Evolutionary conservation across 2,113 vertebrate species (phyloP).

Genomic region (Axis porcinus): DNA sequence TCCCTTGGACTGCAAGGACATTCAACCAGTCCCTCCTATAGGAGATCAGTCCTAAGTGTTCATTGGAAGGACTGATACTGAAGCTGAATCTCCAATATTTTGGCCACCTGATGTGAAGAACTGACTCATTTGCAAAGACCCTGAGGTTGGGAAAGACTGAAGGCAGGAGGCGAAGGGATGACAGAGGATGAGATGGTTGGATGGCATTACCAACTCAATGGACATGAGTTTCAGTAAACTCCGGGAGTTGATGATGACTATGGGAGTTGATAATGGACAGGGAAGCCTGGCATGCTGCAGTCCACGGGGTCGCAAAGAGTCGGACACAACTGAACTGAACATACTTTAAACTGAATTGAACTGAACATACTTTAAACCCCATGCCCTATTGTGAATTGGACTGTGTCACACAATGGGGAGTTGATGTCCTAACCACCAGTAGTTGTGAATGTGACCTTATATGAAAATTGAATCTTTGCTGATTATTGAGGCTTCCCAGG

Average conservation of each 20-base stretch:
- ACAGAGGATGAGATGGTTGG: neutral
- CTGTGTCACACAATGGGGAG: neutral
- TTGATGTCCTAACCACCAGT: neutral
- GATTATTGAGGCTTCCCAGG: neutral
- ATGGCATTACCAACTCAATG: neutral
- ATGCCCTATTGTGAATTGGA: too few species aligned
- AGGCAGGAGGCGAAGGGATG: rapidly evolving
- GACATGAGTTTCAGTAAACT: neutral
- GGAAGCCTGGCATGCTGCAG: neutral
- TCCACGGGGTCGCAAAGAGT: rapidly evolving
- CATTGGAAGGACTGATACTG: neutral
- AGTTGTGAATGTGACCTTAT: neutral
- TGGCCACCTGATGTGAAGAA: neutral
- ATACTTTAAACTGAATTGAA: neutral
- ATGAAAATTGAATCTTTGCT: neutral
- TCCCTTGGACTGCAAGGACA: neutral
- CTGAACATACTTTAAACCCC: neutral
- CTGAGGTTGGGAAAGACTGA: neutral
- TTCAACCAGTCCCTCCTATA: neutral
- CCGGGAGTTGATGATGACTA: neutral
- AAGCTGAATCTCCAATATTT: neutral
- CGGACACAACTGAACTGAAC: neutral
- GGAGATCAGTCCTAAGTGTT: neutral
- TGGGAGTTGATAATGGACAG: neutral
- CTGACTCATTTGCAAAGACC: neutral